A percentile compares a stretch with the other conserved stretches of the same genome.
phyloP scores from a whole-genome alignment of 2,797 vertebrate genomes.

The Acrossocheilus wenchowensis region DNA sequence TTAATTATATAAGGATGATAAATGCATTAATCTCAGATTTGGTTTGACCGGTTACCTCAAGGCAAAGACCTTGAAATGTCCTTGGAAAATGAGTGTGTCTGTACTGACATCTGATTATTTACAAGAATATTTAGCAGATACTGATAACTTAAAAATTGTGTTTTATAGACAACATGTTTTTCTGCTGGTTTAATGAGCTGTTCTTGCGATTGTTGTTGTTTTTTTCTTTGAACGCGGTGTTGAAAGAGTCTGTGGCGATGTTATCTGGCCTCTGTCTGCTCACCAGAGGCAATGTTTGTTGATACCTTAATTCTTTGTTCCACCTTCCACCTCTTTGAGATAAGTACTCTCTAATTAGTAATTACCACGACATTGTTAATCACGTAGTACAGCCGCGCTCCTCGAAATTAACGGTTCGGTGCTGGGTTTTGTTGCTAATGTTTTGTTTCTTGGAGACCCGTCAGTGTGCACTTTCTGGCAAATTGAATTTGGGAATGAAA shows the following conservation, averaged over 20 bases:
- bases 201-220: background rate
- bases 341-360: slow-evolving; percentile 44
- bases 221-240: background rate
- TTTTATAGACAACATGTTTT: background rate
- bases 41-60: background rate
- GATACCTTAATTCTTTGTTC: slow-evolving; percentile 44
- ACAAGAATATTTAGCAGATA: background rate
- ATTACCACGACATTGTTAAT: slow-evolving; percentile 40
- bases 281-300: slow-evolving; percentile 33
- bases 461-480: background rate
- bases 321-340: slow-evolving; percentile 42
- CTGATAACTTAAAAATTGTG: background rate
- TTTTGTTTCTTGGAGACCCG: background rate
- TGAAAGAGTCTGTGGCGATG: background rate
- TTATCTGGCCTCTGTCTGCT: slow-evolving; percentile 31
- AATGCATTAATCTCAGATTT: background rate
- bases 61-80: background rate
- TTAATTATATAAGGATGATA: background rate
- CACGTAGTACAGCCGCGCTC: background rate
- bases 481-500: slow-evolving; percentile 4
- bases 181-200: background rate
- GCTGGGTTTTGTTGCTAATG: slow-evolving; percentile 19
- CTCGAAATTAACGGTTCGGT: background rate
- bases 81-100: background rate
- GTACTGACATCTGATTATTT: background rate